A percentile compares a stretch with the other conserved stretches of the same genome.
Conservation (phyloP, 2,888 invertebrate species). For the Cryptocheilus praepositus region DNA sequence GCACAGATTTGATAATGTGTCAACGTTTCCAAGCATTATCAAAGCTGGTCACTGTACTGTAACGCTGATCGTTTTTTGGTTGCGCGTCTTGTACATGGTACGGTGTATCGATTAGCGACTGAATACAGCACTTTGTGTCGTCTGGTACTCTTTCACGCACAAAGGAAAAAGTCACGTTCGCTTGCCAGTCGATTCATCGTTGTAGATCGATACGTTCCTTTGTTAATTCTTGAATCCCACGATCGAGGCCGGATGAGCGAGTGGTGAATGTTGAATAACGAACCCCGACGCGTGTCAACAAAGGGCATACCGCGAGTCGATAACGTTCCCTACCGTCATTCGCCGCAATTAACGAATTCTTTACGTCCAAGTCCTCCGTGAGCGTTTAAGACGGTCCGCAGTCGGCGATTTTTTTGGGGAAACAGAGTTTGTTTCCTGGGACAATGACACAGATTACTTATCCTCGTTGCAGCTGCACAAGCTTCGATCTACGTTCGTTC, state of each 20-base stretch:
- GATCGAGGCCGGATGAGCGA: too few species aligned
- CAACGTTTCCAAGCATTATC: too few species aligned
- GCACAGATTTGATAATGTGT: too few species aligned
- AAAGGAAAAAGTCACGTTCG: background rate
- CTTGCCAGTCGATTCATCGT: too few species aligned
- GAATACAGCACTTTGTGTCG: too few species aligned
- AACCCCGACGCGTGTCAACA: background rate
- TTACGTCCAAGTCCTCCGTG: constrained; percentile 4
- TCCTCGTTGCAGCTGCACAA: constrained; percentile 55
- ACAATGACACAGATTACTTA: constrained; percentile 52
- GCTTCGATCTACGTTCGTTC: constrained; percentile 30
- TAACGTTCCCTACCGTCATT: too few species aligned
- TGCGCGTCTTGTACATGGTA: constrained; percentile 21
- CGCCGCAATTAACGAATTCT: too few species aligned
- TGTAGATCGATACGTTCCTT: too few species aligned
- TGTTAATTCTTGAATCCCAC: too few species aligned
- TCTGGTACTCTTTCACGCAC: background rate
- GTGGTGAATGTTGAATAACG: background rate
- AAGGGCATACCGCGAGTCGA: background rate
- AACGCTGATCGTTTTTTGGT: constrained; percentile 8
- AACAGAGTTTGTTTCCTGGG: constrained; percentile 58
- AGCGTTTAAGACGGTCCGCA: constrained; percentile 33
- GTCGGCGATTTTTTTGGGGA: constrained; percentile 55
- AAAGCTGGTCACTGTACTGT: constrained; percentile 8
- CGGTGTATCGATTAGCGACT: too few species aligned